Evolutionary conservation across 2,797 vertebrate species (phyloP).

Genomic region (Helicolenus hilgendorfi): DNA sequence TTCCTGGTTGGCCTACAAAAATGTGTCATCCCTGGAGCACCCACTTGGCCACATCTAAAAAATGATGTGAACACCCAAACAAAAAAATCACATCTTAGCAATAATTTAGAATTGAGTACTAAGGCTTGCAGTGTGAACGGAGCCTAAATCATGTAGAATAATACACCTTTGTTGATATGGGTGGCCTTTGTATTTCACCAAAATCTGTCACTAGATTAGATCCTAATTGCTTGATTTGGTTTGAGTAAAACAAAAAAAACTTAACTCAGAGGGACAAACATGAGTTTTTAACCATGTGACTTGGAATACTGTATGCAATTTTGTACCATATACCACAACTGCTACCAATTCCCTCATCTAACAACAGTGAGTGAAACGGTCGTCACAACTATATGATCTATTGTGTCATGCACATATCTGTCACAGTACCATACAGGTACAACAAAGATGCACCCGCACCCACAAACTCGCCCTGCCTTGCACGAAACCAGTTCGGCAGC

Average conservation of each 20-base stretch:
- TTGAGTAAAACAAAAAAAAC: not conserved
- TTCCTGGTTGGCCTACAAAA: no score
- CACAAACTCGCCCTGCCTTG: not conserved
- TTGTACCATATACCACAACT: not conserved
- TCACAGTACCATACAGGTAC: conserved; percentile 15
- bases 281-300: not conserved
- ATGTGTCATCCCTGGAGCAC: no score
- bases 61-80: no score
- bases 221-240: not conserved
- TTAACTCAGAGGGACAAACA: not conserved
- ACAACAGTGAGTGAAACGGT: not conserved
- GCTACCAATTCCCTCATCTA: not conserved
- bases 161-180: no score
- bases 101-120: no score
- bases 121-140: no score
- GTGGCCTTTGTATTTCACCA: not conserved
- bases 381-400: not conserved
- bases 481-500: conserved; percentile 52
- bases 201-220: not conserved
- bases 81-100: no score
- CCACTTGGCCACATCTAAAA: no score
- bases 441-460: conserved; percentile 18
- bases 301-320: not conserved
- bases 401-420: not conserved
- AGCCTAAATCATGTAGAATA: not conserved